A percentile compares a stretch with the other conserved stretches of the same genome.
Conservation (phyloP, 2,797 vertebrate species). For the Saxicola maurus region DNA sequence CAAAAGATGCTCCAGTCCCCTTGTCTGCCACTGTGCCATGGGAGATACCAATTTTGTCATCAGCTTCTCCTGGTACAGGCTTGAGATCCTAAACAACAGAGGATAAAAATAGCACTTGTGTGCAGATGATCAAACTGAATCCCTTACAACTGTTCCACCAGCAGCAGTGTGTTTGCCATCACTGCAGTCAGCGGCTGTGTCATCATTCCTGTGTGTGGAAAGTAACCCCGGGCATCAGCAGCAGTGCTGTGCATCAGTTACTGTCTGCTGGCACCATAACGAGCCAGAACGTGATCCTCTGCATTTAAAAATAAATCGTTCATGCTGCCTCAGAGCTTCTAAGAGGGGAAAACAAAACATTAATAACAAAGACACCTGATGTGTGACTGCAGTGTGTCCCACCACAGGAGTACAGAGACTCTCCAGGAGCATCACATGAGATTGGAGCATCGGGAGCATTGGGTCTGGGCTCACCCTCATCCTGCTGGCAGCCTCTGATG, state of each 20-base stretch:
- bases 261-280: neutral
- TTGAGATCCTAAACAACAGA: neutral
- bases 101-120: neutral
- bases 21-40: neutral
- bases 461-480: fast-evolving
- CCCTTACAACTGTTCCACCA: neutral
- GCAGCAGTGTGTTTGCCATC: neutral
- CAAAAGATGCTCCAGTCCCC: fast-evolving
- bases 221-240: neutral
- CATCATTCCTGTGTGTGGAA: neutral
- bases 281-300: neutral
- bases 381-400: neutral
- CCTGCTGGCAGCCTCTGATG: neutral
- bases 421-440: fast-evolving
- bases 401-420: neutral
- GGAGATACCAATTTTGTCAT: neutral
- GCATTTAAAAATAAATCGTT: neutral
- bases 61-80: neutral
- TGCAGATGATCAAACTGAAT: neutral
- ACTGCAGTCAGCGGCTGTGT: neutral
- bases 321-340: neutral
- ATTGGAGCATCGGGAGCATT: fast-evolving
- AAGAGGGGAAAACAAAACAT: neutral
- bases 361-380: fast-evolving
- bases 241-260: neutral